phyloP scores from a whole-genome alignment of 92 coral and sea anemone species.

The Chrysogorgia sp. region DNA sequence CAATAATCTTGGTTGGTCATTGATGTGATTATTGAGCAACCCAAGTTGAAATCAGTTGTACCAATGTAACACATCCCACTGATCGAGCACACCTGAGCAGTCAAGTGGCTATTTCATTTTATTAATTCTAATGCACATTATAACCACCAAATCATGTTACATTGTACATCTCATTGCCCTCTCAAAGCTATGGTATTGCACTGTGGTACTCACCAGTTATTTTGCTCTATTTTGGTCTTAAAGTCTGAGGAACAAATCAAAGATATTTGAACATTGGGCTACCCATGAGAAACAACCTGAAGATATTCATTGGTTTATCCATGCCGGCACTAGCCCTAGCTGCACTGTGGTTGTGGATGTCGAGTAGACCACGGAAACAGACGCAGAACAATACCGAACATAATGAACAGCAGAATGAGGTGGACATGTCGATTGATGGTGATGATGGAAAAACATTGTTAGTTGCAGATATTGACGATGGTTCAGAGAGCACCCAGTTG shows the following conservation, averaged over 20 bases:
- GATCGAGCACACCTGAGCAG: no score
- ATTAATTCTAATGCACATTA: no score
- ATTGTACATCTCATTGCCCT: no score
- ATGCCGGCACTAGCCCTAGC: conserved; percentile 33
- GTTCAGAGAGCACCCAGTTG: background rate
- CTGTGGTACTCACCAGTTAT: background rate
- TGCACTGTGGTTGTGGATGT: conserved; percentile 28
- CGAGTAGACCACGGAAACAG: conserved; percentile 6
- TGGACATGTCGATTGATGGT: background rate
- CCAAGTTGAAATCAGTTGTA: no score
- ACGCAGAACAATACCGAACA: background rate
- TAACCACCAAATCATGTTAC: no score
- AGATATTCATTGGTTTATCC: conserved; percentile 12
- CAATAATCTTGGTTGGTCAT: no score
- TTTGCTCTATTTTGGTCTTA: background rate
- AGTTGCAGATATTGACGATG: background rate
- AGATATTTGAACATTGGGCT: background rate
- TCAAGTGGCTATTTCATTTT: no score
- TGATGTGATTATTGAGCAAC: no score
- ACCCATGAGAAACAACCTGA: conserved; percentile 31
- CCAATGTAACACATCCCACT: no score
- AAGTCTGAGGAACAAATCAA: background rate
- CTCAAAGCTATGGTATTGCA: no score
- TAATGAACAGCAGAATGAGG: background rate
- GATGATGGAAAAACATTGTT: background rate